Evolutionary conservation across 2,888 invertebrate species (phyloP), one percentile per base, ranked within the genome.

Genomic region (Pandemis cinnamomeana): DNA sequence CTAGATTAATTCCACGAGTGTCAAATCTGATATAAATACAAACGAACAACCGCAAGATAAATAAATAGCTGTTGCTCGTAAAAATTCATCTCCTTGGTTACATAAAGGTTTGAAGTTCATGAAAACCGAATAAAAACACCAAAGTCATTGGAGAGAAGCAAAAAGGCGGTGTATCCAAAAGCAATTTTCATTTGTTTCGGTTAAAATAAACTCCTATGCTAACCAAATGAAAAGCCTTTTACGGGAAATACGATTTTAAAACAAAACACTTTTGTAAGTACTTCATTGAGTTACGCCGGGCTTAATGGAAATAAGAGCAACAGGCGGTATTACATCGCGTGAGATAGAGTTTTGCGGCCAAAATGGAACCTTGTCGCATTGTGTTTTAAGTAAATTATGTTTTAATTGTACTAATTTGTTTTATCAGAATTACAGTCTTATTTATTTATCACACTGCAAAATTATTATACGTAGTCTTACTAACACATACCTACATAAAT

Each of bases 261-360:
- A 90, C 89, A 87, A 89, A 90, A 91, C 83, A 82, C 88, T 90
- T 92, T 91, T 91, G 91, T 87, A 85, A 82, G 78, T 84, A 83
- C 86, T 90, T 91, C 91, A 92, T 92, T 91, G 88, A 83, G 89
- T 93, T 92, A 91, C 82, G 53, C 83, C 84, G 83, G 86, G 84
- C 82, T 86, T 91, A 87, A 89, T 89, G 87, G 88, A 90, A 90
- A 90, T 88, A 90, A 89, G 87, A 90, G 88, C 89, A 90, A 89
- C 89, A 88, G 86, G 86, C 84, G 86, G 87, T 77, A 75, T 63
- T 79, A 77, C 71, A 78, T 79, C 68, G 78, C 76, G 80, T 75
- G 66, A 71, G 58, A 27, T 60, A 0, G 5, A 62, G 51, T 62
- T 51, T 62, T 62, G 60, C 13, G 11, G 60, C 6, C 48, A 55